A percentile compares a stretch with the other conserved stretches of the same genome.
Evolutionary conservation across 2,113 vertebrate genomes (phyloP).

Genomic region (Vidua macroura): DNA sequence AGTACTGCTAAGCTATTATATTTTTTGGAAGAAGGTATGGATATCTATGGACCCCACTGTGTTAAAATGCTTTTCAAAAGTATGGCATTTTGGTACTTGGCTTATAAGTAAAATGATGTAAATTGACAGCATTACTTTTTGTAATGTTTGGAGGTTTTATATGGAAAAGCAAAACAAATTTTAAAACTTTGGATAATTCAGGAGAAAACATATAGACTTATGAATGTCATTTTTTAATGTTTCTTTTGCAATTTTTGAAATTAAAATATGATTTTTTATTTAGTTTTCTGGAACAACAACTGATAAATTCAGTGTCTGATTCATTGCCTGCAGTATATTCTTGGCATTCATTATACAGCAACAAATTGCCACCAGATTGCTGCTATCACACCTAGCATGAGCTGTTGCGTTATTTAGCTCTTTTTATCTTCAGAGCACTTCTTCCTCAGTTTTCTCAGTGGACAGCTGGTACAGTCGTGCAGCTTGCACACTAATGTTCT

Average conservation of each 20-base stretch:
- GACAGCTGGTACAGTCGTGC: background rate
- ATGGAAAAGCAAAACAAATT: background rate
- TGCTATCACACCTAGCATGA: constrained; percentile 39
- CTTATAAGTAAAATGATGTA: background rate
- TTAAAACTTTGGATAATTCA: background rate
- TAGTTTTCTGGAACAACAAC: background rate
- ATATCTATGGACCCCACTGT: background rate
- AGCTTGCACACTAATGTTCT: background rate
- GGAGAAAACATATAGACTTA: background rate
- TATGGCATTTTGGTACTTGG: background rate
- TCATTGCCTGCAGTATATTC: constrained; percentile 33
- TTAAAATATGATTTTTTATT: background rate
- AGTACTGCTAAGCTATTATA: background rate
- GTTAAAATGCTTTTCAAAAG: background rate
- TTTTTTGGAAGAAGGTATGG: background rate
- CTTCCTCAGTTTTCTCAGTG: background rate
- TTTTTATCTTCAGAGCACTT: constrained; percentile 34
- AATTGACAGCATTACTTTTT: background rate
- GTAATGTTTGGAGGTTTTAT: rapidly evolving
- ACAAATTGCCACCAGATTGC: constrained; percentile 44
- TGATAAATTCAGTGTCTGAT: constrained; percentile 31
- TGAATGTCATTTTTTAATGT: background rate
- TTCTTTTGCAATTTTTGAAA: background rate
- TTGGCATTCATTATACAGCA: constrained; percentile 37
- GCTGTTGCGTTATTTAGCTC: background rate